Conservation (phyloP, 2,888 invertebrate genomes). For the Xiphydria camelus region DNA sequence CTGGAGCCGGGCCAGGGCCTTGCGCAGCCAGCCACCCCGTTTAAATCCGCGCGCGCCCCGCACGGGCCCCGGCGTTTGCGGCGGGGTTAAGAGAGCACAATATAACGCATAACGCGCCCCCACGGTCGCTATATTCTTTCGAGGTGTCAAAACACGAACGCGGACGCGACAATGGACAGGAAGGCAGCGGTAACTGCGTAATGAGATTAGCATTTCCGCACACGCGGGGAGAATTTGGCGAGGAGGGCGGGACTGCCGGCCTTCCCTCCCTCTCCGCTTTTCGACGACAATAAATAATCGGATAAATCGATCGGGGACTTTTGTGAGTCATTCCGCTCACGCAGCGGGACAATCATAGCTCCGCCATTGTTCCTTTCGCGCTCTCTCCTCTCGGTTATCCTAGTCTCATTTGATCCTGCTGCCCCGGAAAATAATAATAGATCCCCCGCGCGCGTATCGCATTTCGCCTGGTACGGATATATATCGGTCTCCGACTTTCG, state of each 20-base stretch:
- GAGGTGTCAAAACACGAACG: constrained; percentile 1
- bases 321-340: constrained; percentile 40
- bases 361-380: background rate
- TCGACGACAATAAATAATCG: constrained; percentile 52
- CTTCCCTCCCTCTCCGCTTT: too few species aligned
- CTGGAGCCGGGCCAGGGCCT: background rate
- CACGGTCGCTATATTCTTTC: too few species aligned
- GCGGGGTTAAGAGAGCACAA: too few species aligned
- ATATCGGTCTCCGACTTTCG: too few species aligned
- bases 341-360: constrained; percentile 30
- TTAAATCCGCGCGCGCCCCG: background rate
- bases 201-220: constrained; percentile 39
- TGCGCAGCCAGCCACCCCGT: background rate
- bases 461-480: background rate
- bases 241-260: constrained; percentile 1
- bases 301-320: constrained; percentile 44
- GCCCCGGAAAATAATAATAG: background rate
- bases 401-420: background rate
- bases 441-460: background rate
- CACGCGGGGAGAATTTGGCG: constrained; percentile 15
- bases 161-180: background rate
- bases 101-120: too few species aligned
- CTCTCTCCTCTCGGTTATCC: background rate
- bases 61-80: too few species aligned
- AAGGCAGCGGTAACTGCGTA: constrained; percentile 12